Conservation (phyloP, 2,113 vertebrate species). For the Oreochromis aureus region DNA sequence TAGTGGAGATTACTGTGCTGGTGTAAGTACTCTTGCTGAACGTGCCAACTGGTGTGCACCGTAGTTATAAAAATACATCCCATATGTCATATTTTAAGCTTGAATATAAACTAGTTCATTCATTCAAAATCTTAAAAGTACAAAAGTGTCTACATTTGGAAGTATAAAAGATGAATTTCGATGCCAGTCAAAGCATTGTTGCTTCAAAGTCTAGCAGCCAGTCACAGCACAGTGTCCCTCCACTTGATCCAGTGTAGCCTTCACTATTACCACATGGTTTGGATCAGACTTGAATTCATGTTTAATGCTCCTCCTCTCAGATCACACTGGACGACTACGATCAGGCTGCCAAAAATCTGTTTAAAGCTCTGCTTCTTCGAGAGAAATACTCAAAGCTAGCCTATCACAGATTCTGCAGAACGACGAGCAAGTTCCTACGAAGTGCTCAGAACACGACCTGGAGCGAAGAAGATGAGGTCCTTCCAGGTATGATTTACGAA, state of each 20-base stretch:
- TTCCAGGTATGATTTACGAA: conserved; percentile 74
- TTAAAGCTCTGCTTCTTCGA: conserved; percentile 87
- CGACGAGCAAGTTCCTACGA: conserved; percentile 83
- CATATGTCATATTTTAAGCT: background rate
- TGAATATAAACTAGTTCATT: background rate
- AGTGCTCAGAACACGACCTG: conserved; percentile 70
- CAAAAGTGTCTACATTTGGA: background rate
- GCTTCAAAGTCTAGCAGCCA: background rate
- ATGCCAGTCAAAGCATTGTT: background rate
- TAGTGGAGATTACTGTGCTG: conserved; percentile 94
- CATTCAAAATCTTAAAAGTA: background rate
- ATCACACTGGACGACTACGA: conserved; percentile 95
- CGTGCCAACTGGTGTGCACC: background rate
- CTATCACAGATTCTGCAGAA: conserved; percentile 88
- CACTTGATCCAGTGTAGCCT: background rate
- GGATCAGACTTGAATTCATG: background rate
- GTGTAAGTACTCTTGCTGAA: conserved; percentile 75
- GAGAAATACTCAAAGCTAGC: conserved; percentile 91
- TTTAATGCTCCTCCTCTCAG: conserved; percentile 60
- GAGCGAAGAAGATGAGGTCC: conserved; percentile 80
- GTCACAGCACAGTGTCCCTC: background rate
- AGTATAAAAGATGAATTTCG: background rate
- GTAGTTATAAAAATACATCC: background rate
- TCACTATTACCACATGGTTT: background rate
- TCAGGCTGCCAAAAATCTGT: conserved; percentile 85